Base-by-base conservation (phyloP, 1,140 invertebrate genomes). In the Venustaconcha ellipsiformis region DNA sequence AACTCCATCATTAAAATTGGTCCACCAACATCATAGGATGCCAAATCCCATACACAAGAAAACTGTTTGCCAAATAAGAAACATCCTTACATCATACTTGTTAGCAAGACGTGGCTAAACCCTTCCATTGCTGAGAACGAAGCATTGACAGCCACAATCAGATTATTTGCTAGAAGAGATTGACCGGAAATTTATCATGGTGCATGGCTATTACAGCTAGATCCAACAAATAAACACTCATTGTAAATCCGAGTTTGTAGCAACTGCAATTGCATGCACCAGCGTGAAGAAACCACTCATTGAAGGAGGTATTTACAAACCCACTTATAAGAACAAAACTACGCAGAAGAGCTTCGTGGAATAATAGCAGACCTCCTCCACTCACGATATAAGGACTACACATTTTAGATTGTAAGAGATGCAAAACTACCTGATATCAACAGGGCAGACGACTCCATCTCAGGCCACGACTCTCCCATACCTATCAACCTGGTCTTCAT, bases 371-470 rank as follows among this genome's bases (percentile, higher is more conserved):
- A 26, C n/a, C n/a, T n/a, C 26, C 26, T 26, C 26, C 26, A 26
- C 26, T 26, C 26, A 26, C 30, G n/a, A 55, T 37, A 55, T 8
- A 55, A 57, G 14, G 48, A 67, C 48, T 20, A n/a, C 26, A 26
- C 13, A 26, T 2, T 26, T 1, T 26, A 2, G 26, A 26, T 26
- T 26, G 26, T 1, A 2, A 2, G 26, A 26, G 64, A 30, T 30
- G 64, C 18, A 26, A 66, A 23, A 15, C 64, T 67, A 56, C 66
- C 66, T 12, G 66, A 56, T 67, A 57, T 67, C 20, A 56, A 70
- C 57, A 30, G 56, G 59, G 13, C 20, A 71, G 62, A 15, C 57
- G 62, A 26, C 26, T 26, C 26, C 26, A 26, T 26, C 26, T 26
- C 26, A 26, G 26, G 26, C 26, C 26, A 26, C 26, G 26, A 26